Percentiles rank a stretch among this genome's conserved stretches.
These are phyloP conservation scores for Cyanoderma ruficeps DNA, from an alignment of 2,113 vertebrate species.

Conservation along the genomic window DNA sequence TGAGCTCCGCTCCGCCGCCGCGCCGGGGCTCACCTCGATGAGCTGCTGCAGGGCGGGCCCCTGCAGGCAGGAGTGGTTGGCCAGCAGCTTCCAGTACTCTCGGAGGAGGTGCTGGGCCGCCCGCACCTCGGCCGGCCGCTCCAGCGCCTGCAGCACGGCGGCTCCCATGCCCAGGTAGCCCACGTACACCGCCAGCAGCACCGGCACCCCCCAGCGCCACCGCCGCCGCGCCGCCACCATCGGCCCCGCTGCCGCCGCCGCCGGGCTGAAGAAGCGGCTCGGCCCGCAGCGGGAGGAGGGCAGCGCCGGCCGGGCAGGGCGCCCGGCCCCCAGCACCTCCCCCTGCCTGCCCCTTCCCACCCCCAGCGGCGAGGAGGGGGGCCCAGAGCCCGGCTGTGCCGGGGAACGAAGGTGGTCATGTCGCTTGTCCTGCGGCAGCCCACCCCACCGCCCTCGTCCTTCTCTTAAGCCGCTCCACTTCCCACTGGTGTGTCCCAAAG, in stretches of 20 bases:
- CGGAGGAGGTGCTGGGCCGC: constrained; percentile 36
- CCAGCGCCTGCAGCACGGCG: constrained; percentile 82
- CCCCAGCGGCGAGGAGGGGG: neutral
- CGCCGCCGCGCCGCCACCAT: neutral
- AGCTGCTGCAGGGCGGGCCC: constrained; percentile 70
- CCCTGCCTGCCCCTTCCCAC: neutral
- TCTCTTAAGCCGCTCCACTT: fast-evolving
- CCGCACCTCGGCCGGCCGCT: constrained; percentile 66
- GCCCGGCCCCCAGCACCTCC: neutral
- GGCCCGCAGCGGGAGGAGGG: neutral
- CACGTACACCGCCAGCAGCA: constrained; percentile 77
- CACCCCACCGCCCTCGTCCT: fast-evolving
- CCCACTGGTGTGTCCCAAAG: neutral
- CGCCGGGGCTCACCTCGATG: constrained; percentile 73
- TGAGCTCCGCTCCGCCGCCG: neutral
- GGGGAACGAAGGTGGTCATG: fast-evolving
- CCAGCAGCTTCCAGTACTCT: constrained; percentile 68
- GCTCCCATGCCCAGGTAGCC: constrained; percentile 83
- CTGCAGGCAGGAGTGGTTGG: constrained; percentile 76
- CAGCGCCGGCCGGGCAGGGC: neutral
- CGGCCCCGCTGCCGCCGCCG: neutral
- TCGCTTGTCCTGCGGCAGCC: fast-evolving
- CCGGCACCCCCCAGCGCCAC: constrained; percentile 47
- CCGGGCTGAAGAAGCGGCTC: too few relatives aligned
- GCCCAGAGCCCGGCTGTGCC: fast-evolving